Evolutionary conservation across 2,113 vertebrate genomes (phyloP).

Genomic region (Planiliza haematocheilus): DNA sequence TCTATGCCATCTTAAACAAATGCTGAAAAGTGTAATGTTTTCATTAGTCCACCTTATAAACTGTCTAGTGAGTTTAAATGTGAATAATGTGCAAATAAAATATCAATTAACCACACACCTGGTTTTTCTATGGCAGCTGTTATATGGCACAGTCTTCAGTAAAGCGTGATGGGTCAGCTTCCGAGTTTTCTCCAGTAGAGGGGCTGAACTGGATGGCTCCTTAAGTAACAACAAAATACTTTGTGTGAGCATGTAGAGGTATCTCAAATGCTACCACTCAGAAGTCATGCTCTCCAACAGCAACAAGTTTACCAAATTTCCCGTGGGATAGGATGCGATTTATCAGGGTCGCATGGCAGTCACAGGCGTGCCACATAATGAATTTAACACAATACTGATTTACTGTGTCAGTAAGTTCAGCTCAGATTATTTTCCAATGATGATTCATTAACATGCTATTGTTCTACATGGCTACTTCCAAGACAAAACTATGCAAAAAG

Average conservation of each 20-base stretch:
- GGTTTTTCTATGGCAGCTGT: slow-evolving; percentile 87
- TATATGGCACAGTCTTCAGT: slow-evolving; percentile 87
- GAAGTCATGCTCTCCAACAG: too few species aligned
- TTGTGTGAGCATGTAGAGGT: neutral
- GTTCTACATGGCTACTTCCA: too few species aligned
- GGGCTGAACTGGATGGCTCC: slow-evolving; percentile 81
- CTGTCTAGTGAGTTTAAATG: too few species aligned
- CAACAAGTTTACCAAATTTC: too few species aligned
- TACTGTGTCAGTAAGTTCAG: neutral
- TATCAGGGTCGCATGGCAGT: slow-evolving; percentile 21
- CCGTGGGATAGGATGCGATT: neutral
- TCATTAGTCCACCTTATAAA: too few species aligned
- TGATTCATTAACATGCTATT: neutral
- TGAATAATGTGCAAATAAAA: too few species aligned
- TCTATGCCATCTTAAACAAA: too few species aligned
- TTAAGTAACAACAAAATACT: slow-evolving; percentile 33
- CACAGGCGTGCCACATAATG: slow-evolving; percentile 1
- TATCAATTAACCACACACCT: slow-evolving; percentile 71
- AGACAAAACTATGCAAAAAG: neutral
- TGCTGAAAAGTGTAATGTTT: too few species aligned
- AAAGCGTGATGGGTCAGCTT: slow-evolving; percentile 88
- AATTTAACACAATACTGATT: neutral
- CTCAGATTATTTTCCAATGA: neutral
- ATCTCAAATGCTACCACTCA: neutral
- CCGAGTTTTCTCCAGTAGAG: slow-evolving; percentile 87